Base-by-base conservation (phyloP, 2,113 vertebrate species). In the Pseudopipra pipra region DNA sequence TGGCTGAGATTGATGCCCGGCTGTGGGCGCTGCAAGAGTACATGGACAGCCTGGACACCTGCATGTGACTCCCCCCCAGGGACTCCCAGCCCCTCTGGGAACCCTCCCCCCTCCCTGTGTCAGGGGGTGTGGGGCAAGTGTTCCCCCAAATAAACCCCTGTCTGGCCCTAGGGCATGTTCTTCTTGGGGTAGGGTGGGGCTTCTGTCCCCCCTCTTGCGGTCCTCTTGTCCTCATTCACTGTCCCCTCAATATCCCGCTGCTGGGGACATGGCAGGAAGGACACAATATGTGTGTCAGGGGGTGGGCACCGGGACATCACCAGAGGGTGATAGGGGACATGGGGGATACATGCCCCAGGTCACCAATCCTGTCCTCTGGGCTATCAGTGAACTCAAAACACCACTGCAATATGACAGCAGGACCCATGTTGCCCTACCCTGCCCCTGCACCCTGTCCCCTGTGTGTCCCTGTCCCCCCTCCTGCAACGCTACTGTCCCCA, bases 1-100 rank as follows among this genome's bases (percentile, higher is more conserved):
- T 99, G 82, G 99, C 99, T 0, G 99, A 99, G 94, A 99, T 99
- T 1, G 99, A 99, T 4, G 98, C 98, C 24, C 98, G 99, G 49
- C 97, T 99, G 71, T 98, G 98, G 96, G 99, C 99, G 1, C 97
- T 99, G 85, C 99, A 99, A 97, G 99, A 99, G 21, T 99, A 99
- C 97, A 99, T 99, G 99, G 98, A 98, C 85, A 98, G 98, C 55
- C 97, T 99, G 87, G 99, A 98, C 85, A 99, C 98, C 1, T 92
- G 96, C 77, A 98, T 97, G 15, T 99, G 96, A 98, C 66, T 47
- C 17, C 16, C 31, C 47, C 43, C 25, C 18, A 24, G 41, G 71
- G 41, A 31, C 39, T 17, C 15, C 13, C 35, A 16, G 62, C 18
- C 30, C 30, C 20, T 31, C 63, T 44, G 30, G 9, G 30, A 43